phyloP scores from a whole-genome alignment of 2,888 invertebrate species.

The Noctua comes region DNA sequence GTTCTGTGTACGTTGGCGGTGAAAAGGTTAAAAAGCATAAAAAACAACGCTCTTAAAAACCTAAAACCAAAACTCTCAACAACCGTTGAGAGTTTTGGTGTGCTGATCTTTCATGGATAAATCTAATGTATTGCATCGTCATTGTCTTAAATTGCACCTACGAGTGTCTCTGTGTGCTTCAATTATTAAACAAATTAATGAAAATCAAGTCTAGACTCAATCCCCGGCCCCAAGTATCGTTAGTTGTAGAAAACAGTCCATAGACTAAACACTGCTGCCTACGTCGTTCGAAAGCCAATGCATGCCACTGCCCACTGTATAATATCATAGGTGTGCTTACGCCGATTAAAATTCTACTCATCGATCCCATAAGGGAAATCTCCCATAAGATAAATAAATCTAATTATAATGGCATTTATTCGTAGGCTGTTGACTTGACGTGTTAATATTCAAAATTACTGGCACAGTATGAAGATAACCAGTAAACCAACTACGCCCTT shows the following conservation, averaged over 20 bases:
- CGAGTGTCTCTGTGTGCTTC: not conserved
- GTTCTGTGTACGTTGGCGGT: too few species aligned
- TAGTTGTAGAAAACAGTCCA: not conserved
- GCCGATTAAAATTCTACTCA: conserved; percentile 42
- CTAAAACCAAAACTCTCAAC: too few species aligned
- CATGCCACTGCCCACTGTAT: not conserved
- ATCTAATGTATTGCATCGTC: not conserved
- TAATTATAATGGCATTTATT: conserved; percentile 32
- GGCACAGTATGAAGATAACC: not conserved
- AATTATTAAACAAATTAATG: not conserved
- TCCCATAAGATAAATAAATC: conserved; percentile 30
- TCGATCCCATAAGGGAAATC: conserved; percentile 19
- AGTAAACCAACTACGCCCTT: not conserved
- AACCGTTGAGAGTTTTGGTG: too few species aligned
- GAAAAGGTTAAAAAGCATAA: too few species aligned
- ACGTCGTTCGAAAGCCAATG: not conserved
- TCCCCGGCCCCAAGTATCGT: not conserved
- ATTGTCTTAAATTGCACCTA: not conserved
- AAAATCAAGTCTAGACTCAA: not conserved
- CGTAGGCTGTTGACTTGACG: conserved; percentile 13
- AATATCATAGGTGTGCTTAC: not conserved
- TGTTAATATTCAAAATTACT: conserved; percentile 41
- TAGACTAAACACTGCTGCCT: not conserved
- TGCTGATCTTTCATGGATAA: not conserved
- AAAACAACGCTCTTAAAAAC: too few species aligned